Evolutionary conservation across 2,888 invertebrate genomes (phyloP), one percentile per base, ranked within the genome.

Genomic region (Pandemis corylana): DNA sequence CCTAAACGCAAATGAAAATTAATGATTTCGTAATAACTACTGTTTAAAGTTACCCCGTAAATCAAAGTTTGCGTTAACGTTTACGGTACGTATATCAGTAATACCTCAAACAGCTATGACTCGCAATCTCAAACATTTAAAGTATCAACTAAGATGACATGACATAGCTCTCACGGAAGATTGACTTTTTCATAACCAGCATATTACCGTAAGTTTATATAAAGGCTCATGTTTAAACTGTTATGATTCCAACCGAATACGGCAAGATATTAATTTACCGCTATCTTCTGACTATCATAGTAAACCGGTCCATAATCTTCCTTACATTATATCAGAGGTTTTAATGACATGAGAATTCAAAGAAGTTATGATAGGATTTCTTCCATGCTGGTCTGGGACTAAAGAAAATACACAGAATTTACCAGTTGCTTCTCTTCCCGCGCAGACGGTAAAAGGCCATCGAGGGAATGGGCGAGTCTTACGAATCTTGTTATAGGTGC

Each of bases 191-290:
- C 13, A n/a, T 51, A 51, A 51, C n/a, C n/a, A 51, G 13, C 12
- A 12, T n/a, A 51, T 51, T 51, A n/a, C 51, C 5, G 51, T 51
- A n/a, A 51, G n/a, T n/a, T 51, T 20, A 20, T 56, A 56, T 20
- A 56, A 20, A 56, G 20, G 7, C 3, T 7, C 9, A 20, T 36
- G 9, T 20, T 13, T n/a, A 9, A 56, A 56, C 56, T 56, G 56
- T 56, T 56, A 63, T 44, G 42, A 63, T 44, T 63, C 63, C 44
- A 7, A 42, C 44, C 44, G 42, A 10, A 63, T 63, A 63, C 44
- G 63, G 63, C 63, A 15, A 20, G 63, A 44, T 63, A 63, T 62
- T n/a, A 62, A 15, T 63, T 15, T 5, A 44, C 63, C 44, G 63
- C 15, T 63, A 15, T 10, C 44, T 63, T 44, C 63, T 15, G 44